Evolutionary conservation across 2,888 invertebrate species (phyloP).

Genomic region (Malthinus seriepunctatus): DNA sequence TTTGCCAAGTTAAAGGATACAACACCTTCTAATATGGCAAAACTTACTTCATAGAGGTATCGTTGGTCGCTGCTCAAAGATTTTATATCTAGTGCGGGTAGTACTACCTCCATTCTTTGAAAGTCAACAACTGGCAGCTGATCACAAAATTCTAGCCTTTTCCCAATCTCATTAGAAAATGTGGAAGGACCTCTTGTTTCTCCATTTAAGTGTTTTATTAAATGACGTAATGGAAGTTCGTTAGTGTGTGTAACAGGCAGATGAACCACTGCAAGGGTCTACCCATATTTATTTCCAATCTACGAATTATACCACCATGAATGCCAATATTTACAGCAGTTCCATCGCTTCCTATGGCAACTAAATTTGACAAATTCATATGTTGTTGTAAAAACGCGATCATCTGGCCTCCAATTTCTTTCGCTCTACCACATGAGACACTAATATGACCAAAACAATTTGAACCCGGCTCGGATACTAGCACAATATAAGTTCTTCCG

Average conservation of each 20-base stretch:
- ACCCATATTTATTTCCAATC: background rate
- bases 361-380: too few relatives aligned
- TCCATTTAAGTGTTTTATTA: background rate
- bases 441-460: too few relatives aligned
- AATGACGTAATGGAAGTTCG: conserved; percentile 2
- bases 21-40: too few relatives aligned
- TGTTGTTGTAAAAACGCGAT: background rate
- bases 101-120: background rate
- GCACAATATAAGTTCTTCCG: too few relatives aligned
- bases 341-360: background rate
- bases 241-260: conserved; percentile 1
- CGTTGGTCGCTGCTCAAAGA: background rate
- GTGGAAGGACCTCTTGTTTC: background rate
- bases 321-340: background rate
- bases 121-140: background rate
- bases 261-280: conserved; percentile 3
- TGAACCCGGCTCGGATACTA: too few relatives aligned
- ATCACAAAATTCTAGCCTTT: background rate
- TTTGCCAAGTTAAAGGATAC: background rate
- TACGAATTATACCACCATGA: background rate
- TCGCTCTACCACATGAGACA: too few relatives aligned
- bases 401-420: too few relatives aligned
- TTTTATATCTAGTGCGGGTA: background rate
- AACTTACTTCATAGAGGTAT: background rate
- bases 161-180: background rate